Evolutionary conservation across 2,113 vertebrate species (phyloP).

Genomic region (Catagonus wagneri): DNA sequence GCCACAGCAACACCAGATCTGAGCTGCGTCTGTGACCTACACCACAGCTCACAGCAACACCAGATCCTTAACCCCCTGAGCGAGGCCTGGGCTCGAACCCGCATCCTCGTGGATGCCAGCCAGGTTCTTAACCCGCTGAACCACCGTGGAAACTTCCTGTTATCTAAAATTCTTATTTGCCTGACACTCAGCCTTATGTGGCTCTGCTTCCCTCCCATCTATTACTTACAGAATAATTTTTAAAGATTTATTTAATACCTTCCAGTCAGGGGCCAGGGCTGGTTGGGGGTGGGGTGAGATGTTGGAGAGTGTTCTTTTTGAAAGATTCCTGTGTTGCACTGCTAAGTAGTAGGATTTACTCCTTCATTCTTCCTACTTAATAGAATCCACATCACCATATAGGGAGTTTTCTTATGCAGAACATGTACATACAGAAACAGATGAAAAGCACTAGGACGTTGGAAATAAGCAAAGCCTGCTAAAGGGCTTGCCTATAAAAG

Average conservation of each 20-base stretch:
- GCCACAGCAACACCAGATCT: too few species aligned
- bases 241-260: neutral
- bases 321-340: neutral
- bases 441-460: conserved; percentile 1
- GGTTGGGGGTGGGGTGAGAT: neutral
- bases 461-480: conserved; percentile 42
- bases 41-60: too few species aligned
- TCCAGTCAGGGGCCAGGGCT: neutral
- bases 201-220: neutral
- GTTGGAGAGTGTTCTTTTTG: neutral
- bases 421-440: neutral
- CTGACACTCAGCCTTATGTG: neutral
- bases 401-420: conserved; percentile 34
- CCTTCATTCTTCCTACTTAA: neutral
- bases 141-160: neutral
- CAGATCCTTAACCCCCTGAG: too few species aligned
- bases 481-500: conserved; percentile 52
- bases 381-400: neutral
- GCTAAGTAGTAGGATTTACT: neutral
- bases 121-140: too few species aligned
- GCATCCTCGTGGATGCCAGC: too few species aligned
- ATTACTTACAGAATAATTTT: neutral
- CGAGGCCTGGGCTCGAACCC: too few species aligned
- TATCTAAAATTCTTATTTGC: conserved; percentile 26
- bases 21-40: too few species aligned